A percentile compares a stretch with the other conserved stretches of the same genome.
Evolutionary conservation across 2,888 invertebrate genomes (phyloP).

Genomic region (Ennomos fuscantarius): DNA sequence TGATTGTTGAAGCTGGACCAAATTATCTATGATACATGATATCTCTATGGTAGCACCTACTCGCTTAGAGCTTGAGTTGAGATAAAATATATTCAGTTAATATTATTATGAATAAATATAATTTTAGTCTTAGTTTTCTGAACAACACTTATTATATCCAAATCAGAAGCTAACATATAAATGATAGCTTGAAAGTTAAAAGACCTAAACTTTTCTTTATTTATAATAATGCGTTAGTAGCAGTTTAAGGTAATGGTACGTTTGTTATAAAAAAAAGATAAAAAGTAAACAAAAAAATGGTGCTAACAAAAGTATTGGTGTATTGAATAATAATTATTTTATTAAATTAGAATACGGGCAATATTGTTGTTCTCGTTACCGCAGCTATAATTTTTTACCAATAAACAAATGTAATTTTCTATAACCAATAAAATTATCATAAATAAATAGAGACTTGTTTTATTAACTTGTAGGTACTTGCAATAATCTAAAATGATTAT

Average conservation of each 20-base stretch:
- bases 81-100: constrained; percentile 44
- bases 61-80: constrained; percentile 14
- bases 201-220: constrained; percentile 68
- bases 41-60: constrained; percentile 32
- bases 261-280: constrained; percentile 72
- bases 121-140: constrained; percentile 60
- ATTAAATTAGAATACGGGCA: constrained; percentile 70
- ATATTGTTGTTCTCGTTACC: constrained; percentile 71
- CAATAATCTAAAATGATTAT: too few species aligned
- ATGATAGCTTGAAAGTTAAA: constrained; percentile 59
- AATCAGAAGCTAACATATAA: constrained; percentile 57
- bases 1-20: constrained; percentile 81
- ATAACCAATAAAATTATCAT: constrained; percentile 74
- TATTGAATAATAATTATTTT: constrained; percentile 57
- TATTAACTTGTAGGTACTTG: constrained; percentile 23
- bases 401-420: constrained; percentile 64
- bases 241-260: constrained; percentile 75
- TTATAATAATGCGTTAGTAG: constrained; percentile 76
- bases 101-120: constrained; percentile 48
- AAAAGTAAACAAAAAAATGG: constrained; percentile 72
- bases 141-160: constrained; percentile 26
- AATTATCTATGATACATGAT: constrained; percentile 56
- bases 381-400: constrained; percentile 74
- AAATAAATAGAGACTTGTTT: constrained; percentile 45
- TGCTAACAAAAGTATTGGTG: constrained; percentile 81